These are phyloP conservation scores for Antennarius maculatus DNA, from an alignment of 2,797 vertebrate genomes.

Conservation along the genomic window DNA sequence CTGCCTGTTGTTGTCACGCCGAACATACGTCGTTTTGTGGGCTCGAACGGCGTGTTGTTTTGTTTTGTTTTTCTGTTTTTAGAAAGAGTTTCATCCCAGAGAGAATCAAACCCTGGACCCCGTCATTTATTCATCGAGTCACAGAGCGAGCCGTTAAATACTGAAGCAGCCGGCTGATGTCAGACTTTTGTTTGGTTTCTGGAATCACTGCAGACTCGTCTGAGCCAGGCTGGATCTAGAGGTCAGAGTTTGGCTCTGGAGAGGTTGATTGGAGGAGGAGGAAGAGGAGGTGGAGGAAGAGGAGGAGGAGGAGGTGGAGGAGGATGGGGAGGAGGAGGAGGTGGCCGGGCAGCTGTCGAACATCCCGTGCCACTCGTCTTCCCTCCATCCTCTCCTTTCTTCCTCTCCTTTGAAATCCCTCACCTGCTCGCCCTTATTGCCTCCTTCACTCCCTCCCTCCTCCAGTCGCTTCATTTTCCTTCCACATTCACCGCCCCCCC, in stretches of 20 bases:
- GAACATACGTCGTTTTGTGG: conserved; percentile 46
- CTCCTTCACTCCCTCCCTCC: conserved; percentile 6
- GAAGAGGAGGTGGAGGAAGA: not conserved
- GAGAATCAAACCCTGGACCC: conserved; percentile 14
- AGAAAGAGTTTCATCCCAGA: not conserved
- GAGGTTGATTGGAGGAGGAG: conserved; percentile 40
- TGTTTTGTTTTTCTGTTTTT: not conserved
- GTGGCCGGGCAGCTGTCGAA: conserved; percentile 58
- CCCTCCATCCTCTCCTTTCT: conserved; percentile 29
- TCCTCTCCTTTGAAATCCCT: conserved; percentile 31
- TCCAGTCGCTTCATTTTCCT: conserved; percentile 13
- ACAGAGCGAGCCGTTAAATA: not conserved
- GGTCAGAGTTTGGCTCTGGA: conserved; percentile 62
- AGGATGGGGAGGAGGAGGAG: conserved; percentile 30
- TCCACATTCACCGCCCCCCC: not conserved
- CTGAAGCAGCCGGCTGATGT: too few species aligned
- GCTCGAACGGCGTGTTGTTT: too few species aligned
- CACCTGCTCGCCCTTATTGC: conserved; percentile 42
- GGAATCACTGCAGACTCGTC: conserved; percentile 9
- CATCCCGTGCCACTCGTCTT: conserved; percentile 26
- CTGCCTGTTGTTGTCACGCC: conserved; percentile 40
- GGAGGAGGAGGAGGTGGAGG: conserved; percentile 16
- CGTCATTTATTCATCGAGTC: not conserved
- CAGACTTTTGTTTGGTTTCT: not conserved
- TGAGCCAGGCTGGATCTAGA: conserved; percentile 49